Conservation (phyloP, 2,113 vertebrate genomes). For the Lethenteron reissneri region DNA sequence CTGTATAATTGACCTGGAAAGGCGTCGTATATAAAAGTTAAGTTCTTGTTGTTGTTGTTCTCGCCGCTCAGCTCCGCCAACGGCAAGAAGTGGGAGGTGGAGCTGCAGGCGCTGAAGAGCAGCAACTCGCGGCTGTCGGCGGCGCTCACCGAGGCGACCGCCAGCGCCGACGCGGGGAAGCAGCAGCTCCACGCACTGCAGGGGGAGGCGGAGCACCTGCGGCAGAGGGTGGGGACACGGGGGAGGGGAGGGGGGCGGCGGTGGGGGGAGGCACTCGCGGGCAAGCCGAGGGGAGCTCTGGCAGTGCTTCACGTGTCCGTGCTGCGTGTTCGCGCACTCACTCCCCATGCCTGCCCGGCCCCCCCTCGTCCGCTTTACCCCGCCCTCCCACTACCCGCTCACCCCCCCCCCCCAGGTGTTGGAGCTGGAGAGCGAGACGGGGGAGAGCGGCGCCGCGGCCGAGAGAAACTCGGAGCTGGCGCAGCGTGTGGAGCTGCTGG, state of each 20-base stretch:
- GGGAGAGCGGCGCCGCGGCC: no score
- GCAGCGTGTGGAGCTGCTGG: no score
- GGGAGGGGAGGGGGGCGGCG: neutral
- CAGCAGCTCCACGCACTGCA: slow-evolving; percentile 69
- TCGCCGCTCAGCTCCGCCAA: slow-evolving; percentile 46
- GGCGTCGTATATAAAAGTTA: neutral
- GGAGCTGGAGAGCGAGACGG: slow-evolving; percentile 47
- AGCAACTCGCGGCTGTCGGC: slow-evolving; percentile 67
- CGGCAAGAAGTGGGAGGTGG: slow-evolving; percentile 76
- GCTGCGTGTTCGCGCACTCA: neutral
- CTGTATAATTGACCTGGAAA: slow-evolving; percentile 2
- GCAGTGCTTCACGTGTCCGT: neutral
- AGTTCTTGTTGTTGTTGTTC: rapidly evolving
- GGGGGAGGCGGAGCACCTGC: slow-evolving; percentile 51
- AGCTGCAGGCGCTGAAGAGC: slow-evolving; percentile 85
- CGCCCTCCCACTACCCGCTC: neutral
- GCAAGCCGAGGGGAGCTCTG: slow-evolving; percentile 23
- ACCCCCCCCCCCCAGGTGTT: slow-evolving; percentile 36
- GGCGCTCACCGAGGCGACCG: slow-evolving; percentile 64
- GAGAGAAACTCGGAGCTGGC: no score
- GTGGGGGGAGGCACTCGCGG: slow-evolving; percentile 10
- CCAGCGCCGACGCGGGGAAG: slow-evolving; percentile 79
- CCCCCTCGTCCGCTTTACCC: neutral
- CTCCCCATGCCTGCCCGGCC: neutral
- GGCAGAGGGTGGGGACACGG: slow-evolving; percentile 38